phyloP scores from a whole-genome alignment of 2,888 invertebrate genomes.

The Perithous albicinctus region DNA sequence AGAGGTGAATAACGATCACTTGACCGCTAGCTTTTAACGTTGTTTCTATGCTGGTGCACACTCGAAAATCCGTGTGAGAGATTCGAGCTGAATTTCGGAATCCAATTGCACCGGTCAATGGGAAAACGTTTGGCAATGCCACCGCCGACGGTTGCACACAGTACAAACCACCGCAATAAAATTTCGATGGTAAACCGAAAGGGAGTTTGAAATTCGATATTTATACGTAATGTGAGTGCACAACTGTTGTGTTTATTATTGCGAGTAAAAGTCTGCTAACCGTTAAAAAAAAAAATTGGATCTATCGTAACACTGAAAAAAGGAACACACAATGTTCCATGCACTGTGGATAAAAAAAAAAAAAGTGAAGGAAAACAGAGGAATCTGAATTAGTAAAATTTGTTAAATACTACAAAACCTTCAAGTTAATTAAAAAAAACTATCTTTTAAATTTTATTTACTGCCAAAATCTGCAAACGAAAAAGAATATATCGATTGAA shows the following conservation, averaged over 20 bases:
- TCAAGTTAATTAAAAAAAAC: not conserved
- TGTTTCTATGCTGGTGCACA: too few species aligned
- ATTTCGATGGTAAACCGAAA: not conserved
- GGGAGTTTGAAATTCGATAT: not conserved
- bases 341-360: not conserved
- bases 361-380: not conserved
- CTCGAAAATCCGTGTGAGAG: too few species aligned
- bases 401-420: not conserved
- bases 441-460: not conserved
- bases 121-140: conserved; percentile 59
- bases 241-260: not conserved
- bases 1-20: too few species aligned
- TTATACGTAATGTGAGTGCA: not conserved
- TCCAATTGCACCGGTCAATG: conserved; percentile 70
- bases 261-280: not conserved
- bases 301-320: not conserved
- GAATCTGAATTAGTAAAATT: not conserved
- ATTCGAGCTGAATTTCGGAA: conserved; percentile 59
- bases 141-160: not conserved
- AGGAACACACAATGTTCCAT: not conserved
- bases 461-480: not conserved
- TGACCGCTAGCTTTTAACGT: too few species aligned
- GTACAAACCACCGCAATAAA: not conserved
- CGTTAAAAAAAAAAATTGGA: not conserved
- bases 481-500: too few species aligned